Evolutionary conservation across 2,113 vertebrate genomes (phyloP), one percentile per base, ranked within the genome.

Genomic region (Tricholaema leucomelas): DNA sequence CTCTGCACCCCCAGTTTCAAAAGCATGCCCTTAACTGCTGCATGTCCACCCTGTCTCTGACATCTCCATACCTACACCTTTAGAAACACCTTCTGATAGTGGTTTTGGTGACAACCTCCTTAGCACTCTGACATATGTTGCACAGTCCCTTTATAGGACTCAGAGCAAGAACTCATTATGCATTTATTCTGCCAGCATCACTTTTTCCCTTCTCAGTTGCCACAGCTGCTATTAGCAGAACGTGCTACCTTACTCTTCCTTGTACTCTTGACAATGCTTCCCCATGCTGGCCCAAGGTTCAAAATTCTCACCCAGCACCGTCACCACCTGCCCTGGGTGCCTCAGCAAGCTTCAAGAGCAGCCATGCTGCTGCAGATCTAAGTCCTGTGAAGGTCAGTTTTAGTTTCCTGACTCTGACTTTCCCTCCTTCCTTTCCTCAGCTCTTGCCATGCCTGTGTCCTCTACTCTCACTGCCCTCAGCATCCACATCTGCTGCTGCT

Each of bases 401-500:
- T 60, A 7, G 3, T 67, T 88, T 91, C 60, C 31, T 63, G 50
- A 36, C 40, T 59, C 28, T 65, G 48, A 60, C 15, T 31, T n/a
- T 42, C 28, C 78, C 42, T 72, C 8, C 20, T 63, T 44, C 52
- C 17, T 75, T 52, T 74, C 10, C 35, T 74, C 60, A 76, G 50
- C 23, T 42, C 0, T 1, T 63, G 40, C 63, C 30, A 12, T 38
- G 21, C 7, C 59, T n/a, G 3, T 35, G 24, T 46, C 50, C 75
- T 80, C 35, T 3, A 6, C 46, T 73, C 42, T 80, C 31, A 31
- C 59, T 73, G 66, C 33, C 10, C 75, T 30, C 7, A 8, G 21
- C 55, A 58, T 18, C 40, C 2, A 0, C n/a, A 52, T 7, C 30
- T 1, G 4, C 35, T 10, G 16, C 66, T 73, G 56, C 54, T 35